Conservation (phyloP, 2,888 invertebrate genomes). For the Tenthredo distinguenda region DNA sequence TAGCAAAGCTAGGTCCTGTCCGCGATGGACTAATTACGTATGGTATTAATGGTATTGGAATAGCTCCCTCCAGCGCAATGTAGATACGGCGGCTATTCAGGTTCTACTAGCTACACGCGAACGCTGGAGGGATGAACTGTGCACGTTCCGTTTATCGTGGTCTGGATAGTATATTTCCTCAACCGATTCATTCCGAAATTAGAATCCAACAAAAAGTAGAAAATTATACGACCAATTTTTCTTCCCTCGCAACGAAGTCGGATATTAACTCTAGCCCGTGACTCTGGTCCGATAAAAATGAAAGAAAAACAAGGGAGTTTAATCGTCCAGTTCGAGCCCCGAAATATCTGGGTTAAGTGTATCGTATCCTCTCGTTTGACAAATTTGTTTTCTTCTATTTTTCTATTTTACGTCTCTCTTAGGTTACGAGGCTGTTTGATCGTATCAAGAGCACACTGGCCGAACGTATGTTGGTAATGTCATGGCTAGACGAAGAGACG, state of each 20-base stretch:
- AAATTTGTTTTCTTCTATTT: neutral
- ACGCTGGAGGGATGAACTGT: neutral
- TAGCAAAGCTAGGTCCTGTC: neutral
- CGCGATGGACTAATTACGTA: constrained; percentile 22
- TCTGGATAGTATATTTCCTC: neutral
- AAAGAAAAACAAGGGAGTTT: neutral
- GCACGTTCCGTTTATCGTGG: neutral
- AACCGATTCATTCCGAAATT: neutral
- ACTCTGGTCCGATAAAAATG: neutral
- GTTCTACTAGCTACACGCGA: neutral
- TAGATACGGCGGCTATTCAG: neutral
- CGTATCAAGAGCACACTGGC: constrained; percentile 77
- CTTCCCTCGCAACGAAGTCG: no score
- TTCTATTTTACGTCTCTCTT: constrained; percentile 26
- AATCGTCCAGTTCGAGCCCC: neutral
- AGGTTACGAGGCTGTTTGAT: constrained; percentile 75
- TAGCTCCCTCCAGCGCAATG: neutral
- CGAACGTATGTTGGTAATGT: constrained; percentile 74
- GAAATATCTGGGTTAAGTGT: neutral
- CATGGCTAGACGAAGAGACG: constrained; percentile 78
- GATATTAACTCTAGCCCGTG: no score
- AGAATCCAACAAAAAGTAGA: neutral
- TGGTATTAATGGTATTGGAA: constrained; percentile 17
- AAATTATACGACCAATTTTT: neutral
- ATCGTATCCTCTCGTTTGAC: neutral